These are phyloP conservation scores for Catagonus wagneri DNA, from an alignment of 2,113 vertebrate genomes.

Conservation along the genomic window DNA sequence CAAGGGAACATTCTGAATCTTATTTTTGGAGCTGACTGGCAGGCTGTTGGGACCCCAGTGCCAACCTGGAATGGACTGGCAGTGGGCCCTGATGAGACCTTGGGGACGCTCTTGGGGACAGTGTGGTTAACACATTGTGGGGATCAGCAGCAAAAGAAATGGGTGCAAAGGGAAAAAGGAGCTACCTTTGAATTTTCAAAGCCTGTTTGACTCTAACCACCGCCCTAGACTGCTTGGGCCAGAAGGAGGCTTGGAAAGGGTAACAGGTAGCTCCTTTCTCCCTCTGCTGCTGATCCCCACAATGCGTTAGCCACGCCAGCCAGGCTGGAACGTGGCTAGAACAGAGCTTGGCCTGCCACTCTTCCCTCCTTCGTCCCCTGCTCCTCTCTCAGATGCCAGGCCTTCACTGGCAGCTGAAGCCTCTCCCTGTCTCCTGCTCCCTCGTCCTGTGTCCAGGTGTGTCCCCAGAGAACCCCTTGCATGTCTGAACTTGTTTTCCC, in stretches of 20 bases:
- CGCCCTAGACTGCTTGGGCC: too few species aligned
- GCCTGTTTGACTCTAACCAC: too few species aligned
- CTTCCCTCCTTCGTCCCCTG: background rate
- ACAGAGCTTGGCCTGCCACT: background rate
- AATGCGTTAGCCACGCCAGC: rapidly evolving
- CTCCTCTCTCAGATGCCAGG: background rate
- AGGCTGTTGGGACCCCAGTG: background rate
- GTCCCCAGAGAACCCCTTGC: background rate
- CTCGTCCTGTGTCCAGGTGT: background rate
- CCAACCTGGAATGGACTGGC: background rate
- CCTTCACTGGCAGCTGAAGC: background rate
- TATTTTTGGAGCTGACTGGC: background rate
- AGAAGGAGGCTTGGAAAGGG: too few species aligned
- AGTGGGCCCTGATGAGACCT: background rate
- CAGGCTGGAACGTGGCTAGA: background rate
- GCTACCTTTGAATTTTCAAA: too few species aligned
- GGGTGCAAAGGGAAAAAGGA: background rate
- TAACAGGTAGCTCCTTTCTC: too few species aligned
- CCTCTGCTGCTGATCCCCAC: too few species aligned
- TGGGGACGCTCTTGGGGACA: background rate
- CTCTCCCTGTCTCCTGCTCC: background rate
- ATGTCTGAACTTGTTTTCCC: background rate
- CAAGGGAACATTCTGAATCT: background rate
- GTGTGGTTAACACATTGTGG: background rate
- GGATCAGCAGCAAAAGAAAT: background rate